phyloP scores from a whole-genome alignment of 2,888 invertebrate species.

The Cordilura impudica region DNA sequence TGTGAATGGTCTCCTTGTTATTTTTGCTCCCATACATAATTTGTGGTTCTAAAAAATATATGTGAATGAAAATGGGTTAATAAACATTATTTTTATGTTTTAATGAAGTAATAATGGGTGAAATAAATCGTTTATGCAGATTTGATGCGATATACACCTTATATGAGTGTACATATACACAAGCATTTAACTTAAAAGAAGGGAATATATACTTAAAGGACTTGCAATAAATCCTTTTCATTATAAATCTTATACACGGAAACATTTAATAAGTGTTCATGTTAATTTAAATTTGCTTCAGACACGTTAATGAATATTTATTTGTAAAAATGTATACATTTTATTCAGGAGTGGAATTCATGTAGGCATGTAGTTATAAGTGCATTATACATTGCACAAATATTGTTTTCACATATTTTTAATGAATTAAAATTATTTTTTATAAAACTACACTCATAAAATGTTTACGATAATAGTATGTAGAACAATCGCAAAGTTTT shows the following conservation, averaged over 20 bases:
- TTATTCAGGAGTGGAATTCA: no score
- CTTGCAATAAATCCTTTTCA: slow-evolving; percentile 42
- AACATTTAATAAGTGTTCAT: slow-evolving; percentile 47
- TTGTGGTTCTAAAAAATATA: no score
- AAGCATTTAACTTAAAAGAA: neutral
- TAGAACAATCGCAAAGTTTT: no score
- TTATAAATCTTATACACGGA: slow-evolving; percentile 25
- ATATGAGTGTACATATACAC: neutral
- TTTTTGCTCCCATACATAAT: no score
- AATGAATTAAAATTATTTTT: no score
- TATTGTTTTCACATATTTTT: no score
- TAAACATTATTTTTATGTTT: slow-evolving; percentile 38
- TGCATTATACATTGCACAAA: no score
- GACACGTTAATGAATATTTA: slow-evolving; percentile 42
- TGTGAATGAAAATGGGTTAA: slow-evolving; percentile 36
- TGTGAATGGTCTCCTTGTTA: no score
- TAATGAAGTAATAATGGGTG: slow-evolving; percentile 60
- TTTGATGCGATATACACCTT: neutral
- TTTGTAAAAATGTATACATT: no score
- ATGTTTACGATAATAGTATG: no score
- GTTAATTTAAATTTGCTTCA: slow-evolving; percentile 13
- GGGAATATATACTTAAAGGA: neutral
- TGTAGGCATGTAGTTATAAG: no score
- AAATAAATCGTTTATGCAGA: neutral
- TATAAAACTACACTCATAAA: no score